Conservation (phyloP, 2,113 vertebrate genomes). For the Phalacrocorax brasilianus region DNA sequence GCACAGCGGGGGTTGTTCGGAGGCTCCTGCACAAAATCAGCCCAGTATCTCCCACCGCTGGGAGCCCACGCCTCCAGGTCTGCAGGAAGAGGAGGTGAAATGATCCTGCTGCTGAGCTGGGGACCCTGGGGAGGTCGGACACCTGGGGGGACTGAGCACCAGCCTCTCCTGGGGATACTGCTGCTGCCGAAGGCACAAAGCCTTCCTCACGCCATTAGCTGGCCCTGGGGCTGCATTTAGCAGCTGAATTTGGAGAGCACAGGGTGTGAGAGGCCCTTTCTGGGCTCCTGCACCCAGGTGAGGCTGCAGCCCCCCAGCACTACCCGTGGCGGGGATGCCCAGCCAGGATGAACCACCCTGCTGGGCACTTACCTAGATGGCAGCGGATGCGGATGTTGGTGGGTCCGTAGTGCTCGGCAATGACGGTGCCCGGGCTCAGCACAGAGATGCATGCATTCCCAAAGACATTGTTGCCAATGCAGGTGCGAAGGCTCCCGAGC, state of each 20-base stretch:
- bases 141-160: fast-evolving
- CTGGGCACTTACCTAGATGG: slow-evolving; percentile 80
- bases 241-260: fast-evolving
- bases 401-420: slow-evolving; percentile 93
- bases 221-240: fast-evolving
- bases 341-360: fast-evolving
- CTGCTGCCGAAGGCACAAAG: background rate
- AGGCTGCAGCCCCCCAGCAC: fast-evolving
- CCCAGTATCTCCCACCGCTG: fast-evolving
- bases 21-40: background rate
- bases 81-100: background rate
- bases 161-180: background rate
- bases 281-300: background rate
- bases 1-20: fast-evolving
- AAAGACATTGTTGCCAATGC: slow-evolving; percentile 96
- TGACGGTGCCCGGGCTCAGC: slow-evolving; percentile 89
- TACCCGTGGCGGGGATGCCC: fast-evolving
- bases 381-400: slow-evolving; percentile 97
- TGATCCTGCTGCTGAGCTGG: background rate
- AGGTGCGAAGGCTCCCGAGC: slow-evolving; percentile 94
- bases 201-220: background rate
- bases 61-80: fast-evolving
- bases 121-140: fast-evolving
- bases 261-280: fast-evolving
- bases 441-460: slow-evolving; percentile 97